phyloP scores from a whole-genome alignment of 2,113 vertebrate species.

The Platysternon megacephalum region DNA sequence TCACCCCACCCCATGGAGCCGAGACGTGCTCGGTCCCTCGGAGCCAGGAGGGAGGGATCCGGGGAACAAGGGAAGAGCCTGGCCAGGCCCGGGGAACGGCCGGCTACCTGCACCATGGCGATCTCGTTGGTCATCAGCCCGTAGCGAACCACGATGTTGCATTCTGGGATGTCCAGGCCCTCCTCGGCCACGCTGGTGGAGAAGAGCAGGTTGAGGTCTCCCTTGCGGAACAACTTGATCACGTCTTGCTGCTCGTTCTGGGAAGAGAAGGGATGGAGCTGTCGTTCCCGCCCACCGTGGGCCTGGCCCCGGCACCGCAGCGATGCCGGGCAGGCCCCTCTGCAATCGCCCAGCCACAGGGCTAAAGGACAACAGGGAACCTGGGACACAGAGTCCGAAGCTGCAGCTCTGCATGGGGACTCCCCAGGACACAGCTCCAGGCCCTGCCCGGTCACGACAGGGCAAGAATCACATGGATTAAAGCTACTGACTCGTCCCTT shows the following conservation, averaged over 20 bases:
- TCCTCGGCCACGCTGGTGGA: conserved; percentile 94
- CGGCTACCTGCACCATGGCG: conserved; percentile 86
- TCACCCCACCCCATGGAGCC: too few species aligned
- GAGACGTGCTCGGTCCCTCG: not conserved
- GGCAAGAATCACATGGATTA: not conserved
- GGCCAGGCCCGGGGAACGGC: not conserved
- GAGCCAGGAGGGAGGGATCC: not conserved
- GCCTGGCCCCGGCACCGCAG: not conserved
- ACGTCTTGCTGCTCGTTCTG: conserved; percentile 83
- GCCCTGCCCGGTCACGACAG: too few species aligned
- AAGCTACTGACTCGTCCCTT: not conserved
- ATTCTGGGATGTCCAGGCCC: conserved; percentile 91
- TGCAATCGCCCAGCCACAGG: not conserved
- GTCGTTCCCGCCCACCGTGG: not conserved
- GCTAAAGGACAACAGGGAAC: rapidly evolving
- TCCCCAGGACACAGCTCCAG: too few species aligned
- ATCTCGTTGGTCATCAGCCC: conserved; percentile 96
- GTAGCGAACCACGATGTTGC: conserved; percentile 91
- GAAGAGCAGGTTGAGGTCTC: conserved; percentile 88
- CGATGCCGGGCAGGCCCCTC: not conserved
- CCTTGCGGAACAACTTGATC: conserved; percentile 83
- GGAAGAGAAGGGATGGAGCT: rapidly evolving
- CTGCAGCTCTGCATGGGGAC: not conserved
- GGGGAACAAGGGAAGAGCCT: not conserved
- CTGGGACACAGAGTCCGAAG: rapidly evolving